Conservation (phyloP, 1,140 invertebrate species). For the Aethina tumida region DNA sequence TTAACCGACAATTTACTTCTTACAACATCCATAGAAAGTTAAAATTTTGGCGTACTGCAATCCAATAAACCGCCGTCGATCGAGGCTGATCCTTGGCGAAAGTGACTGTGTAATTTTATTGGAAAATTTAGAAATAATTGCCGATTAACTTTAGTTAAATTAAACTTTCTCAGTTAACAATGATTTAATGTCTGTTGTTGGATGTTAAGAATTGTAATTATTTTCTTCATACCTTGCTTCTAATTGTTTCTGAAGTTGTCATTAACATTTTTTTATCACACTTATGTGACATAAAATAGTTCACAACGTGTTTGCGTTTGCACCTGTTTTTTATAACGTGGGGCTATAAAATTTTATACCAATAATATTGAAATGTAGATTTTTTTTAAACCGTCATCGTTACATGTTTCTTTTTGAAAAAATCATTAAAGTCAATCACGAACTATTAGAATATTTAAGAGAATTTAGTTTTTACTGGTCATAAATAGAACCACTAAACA, state of each 20-base stretch:
- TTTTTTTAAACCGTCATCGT: too few relatives aligned
- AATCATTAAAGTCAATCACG: too few relatives aligned
- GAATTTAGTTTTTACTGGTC: too few relatives aligned
- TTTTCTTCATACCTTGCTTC: neutral
- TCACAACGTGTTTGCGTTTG: too few relatives aligned
- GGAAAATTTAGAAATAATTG: constrained; percentile 1
- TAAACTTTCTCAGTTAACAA: constrained; percentile 1
- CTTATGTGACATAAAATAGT: too few relatives aligned
- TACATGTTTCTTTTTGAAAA: too few relatives aligned
- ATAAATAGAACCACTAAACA: too few relatives aligned
- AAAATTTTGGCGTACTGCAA: neutral
- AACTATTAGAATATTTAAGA: too few relatives aligned
- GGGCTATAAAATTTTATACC: too few relatives aligned
- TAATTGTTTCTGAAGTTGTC: constrained; percentile 1
- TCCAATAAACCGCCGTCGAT: constrained; percentile 1
- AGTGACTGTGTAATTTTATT: neutral
- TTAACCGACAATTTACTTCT: neutral
- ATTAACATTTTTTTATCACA: too few relatives aligned
- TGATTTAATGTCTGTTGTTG: constrained; percentile 1
- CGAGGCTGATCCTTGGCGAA: constrained; percentile 1
- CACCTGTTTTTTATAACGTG: too few relatives aligned
- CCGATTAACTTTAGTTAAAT: constrained; percentile 2
- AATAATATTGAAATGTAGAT: too few relatives aligned
- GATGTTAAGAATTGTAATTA: constrained; percentile 1
- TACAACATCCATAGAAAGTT: neutral